These are phyloP conservation scores for Rissa tridactyla DNA, from an alignment of 2,113 vertebrate species.

Conservation along the genomic window DNA sequence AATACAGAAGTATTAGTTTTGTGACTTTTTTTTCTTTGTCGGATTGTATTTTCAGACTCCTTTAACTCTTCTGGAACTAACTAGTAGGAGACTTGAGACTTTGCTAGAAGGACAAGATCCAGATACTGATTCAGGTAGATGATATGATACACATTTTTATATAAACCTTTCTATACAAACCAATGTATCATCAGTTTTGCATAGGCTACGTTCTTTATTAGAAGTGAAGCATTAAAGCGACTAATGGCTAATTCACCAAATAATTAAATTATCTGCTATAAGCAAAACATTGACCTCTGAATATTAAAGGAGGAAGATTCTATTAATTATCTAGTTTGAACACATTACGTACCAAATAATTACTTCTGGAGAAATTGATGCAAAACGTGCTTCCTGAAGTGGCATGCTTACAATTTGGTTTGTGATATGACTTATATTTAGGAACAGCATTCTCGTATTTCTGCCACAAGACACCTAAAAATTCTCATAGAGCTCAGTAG, in stretches of 20 bases:
- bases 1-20: neutral
- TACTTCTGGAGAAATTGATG: neutral
- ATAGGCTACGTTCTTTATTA: neutral
- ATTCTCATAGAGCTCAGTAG: neutral
- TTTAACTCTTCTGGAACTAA: conserved; percentile 76
- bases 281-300: neutral
- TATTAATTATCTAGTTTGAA: neutral
- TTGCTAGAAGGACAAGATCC: conserved; percentile 79
- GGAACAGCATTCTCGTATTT: neutral
- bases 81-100: conserved; percentile 75
- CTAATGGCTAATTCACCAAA: neutral
- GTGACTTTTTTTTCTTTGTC: neutral
- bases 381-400: neutral
- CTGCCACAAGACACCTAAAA: neutral
- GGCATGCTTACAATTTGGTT: neutral
- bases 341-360: neutral
- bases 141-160: neutral
- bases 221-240: neutral
- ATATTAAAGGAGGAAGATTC: neutral
- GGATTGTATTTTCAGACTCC: conserved; percentile 72
- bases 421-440: neutral
- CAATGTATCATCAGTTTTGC: neutral
- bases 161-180: neutral
- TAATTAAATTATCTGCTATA: neutral
- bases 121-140: conserved; percentile 75